Percentiles rank a stretch among this genome's conserved stretches.
Conservation (phyloP, 1,140 invertebrate genomes). For the Pseudomyrmex concolor region DNA sequence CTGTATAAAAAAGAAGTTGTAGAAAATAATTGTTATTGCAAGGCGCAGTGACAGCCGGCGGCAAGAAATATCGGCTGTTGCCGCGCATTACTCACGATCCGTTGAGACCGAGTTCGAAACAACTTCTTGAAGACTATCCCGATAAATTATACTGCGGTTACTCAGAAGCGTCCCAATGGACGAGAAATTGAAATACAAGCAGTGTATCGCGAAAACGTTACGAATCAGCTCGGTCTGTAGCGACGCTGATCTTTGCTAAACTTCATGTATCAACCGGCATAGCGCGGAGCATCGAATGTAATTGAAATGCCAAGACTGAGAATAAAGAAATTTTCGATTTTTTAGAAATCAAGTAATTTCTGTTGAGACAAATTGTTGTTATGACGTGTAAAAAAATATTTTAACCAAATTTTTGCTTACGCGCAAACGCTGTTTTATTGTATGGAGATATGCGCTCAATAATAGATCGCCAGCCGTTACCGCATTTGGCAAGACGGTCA, state of each 20-base stretch:
- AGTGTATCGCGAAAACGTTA: conserved; percentile 53
- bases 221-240: conserved; percentile 14
- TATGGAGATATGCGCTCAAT: conserved; percentile 28
- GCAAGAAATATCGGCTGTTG: conserved; percentile 54
- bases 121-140: conserved; percentile 50
- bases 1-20: conserved; percentile 20
- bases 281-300: not conserved
- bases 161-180: conserved; percentile 42
- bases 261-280: conserved; percentile 11
- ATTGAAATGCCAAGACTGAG: not conserved
- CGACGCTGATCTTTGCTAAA: conserved; percentile 7
- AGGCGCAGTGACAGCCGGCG: conserved; percentile 35
- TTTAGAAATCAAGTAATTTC: not conserved
- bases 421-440: conserved; percentile 15
- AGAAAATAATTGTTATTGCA: conserved; percentile 59
- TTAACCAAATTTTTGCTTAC: not conserved
- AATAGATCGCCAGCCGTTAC: conserved; percentile 37
- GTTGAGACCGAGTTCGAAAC: conserved; percentile 58
- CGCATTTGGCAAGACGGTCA: conserved; percentile 54
- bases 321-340: not conserved
- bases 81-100: conserved; percentile 56
- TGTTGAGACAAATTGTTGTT: not conserved
- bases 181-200: conserved; percentile 51
- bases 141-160: conserved; percentile 55
- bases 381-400: not conserved